Percentiles rank a stretch among this genome's conserved stretches.
These are phyloP conservation scores for Masnerella sp. DNA, from an alignment of 2,888 invertebrate genomes.

Conservation along the genomic window DNA sequence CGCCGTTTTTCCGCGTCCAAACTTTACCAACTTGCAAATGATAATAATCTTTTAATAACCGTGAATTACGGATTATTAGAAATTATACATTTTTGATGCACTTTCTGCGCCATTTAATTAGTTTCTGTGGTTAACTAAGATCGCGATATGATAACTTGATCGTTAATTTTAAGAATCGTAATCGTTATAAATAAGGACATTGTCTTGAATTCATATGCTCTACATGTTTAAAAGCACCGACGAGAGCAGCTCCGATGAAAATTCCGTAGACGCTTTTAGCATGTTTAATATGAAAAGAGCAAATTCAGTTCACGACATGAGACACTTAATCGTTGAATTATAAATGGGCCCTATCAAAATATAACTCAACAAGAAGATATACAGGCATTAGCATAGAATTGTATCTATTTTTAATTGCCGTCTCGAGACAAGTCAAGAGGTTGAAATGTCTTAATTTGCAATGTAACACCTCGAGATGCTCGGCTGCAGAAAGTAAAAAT, in stretches of 20 bases:
- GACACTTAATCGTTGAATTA: conserved; percentile 60
- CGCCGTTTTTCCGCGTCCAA: conserved; percentile 20
- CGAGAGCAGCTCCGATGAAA: conserved; percentile 47
- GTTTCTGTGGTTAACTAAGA: conserved; percentile 34
- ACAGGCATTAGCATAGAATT: conserved; percentile 42
- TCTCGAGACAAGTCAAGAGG: conserved; percentile 30
- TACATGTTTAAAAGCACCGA: conserved; percentile 48
- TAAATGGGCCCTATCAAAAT: conserved; percentile 54
- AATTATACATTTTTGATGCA: conserved; percentile 43
- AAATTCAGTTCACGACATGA: conserved; percentile 56
- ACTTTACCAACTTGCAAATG: conserved; percentile 26
- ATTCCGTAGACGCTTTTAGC: conserved; percentile 60
- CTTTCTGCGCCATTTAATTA: conserved; percentile 41
- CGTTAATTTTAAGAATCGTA: conserved; percentile 38
- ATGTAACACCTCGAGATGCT: conserved; percentile 9
- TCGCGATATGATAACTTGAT: conserved; percentile 22
- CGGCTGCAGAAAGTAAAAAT: conserved; percentile 25
- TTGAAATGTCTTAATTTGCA: conserved; percentile 29
- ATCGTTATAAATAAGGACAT: conserved; percentile 53
- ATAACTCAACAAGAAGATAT: conserved; percentile 53
- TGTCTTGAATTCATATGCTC: conserved; percentile 47
- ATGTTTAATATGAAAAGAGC: conserved; percentile 58
- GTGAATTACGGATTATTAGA: conserved; percentile 45
- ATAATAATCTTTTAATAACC: conserved; percentile 49
- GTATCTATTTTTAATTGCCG: conserved; percentile 50